Evolutionary conservation across 2,888 invertebrate species (phyloP), one percentile per base, ranked within the genome.

Genomic region (Drosophila kuntzei): DNA sequence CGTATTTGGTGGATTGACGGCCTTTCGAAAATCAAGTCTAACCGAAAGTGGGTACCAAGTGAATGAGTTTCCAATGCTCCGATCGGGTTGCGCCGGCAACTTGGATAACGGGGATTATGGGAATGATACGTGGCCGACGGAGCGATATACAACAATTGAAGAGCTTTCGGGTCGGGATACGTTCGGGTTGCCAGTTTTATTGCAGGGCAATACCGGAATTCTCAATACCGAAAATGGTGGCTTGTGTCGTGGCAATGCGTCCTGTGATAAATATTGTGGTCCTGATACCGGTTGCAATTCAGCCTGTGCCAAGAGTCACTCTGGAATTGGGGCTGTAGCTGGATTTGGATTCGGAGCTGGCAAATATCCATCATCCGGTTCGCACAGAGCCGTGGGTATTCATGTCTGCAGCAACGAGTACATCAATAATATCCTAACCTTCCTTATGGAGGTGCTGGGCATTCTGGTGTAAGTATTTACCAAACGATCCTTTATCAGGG

Each of bases 401-500:
- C 44, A 22, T 6, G 4, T 71, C 0, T 72, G 68, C 54, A 47
- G 36, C 20, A 77, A 68, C 20, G 78, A 80, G 3, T 43, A 16
- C 6, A 3, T 80, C 7, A 87, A 79, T 18, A 43, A 36, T 16
- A 37, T 65, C 3, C 3, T 83, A 1, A 87, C 79, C 5, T 74
- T 76, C 9, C 37, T 86, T 0, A 8, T 84, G 16, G 84, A 87
- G 46, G 37, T 76, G 0, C 25, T 87, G 7, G 66, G 71, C 7
- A 72, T 78, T 11, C 59, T 77, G 7, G 47, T 78, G 87, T 88
- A 68, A 76, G 84, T 70, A 49, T 2, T 22, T 34, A 2, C 27
- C 27, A 27, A 27, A 9, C 27, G 9, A 27, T n/a, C n/a, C n/a
- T n/a, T n/a, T n/a, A n/a, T n/a, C n/a, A n/a, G n/a, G n/a, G n/a